These are phyloP conservation scores for Drosophila kohkoa DNA, from an alignment of 1,140 invertebrate species.

Conservation along the genomic window DNA sequence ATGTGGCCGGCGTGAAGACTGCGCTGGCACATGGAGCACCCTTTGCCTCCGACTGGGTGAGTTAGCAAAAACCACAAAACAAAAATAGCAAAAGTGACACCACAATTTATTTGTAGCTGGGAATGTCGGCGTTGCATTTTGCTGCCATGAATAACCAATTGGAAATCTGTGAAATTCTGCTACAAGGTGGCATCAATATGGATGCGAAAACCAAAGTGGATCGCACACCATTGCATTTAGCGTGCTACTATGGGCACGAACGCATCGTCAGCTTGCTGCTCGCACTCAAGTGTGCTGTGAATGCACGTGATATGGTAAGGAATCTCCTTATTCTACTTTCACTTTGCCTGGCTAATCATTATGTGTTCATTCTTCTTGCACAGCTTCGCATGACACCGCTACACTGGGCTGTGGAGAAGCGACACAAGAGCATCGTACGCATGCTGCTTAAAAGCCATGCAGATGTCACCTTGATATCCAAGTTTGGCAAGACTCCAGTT, in stretches of 20 bases:
- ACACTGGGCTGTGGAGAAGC: constrained; percentile 96
- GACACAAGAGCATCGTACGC: constrained; percentile 90
- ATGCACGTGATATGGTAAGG: constrained; percentile 93
- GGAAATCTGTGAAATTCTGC: constrained; percentile 92
- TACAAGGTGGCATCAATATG: constrained; percentile 93
- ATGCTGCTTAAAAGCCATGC: constrained; percentile 91
- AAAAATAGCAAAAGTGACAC: not conserved
- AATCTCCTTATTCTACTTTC: too few relatives aligned
- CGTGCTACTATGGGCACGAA: constrained; percentile 93
- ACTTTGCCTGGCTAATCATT: not conserved
- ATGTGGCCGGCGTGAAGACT: constrained; percentile 91
- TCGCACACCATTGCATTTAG: constrained; percentile 95
- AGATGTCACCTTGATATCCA: constrained; percentile 88
- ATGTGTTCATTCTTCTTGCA: constrained; percentile 19
- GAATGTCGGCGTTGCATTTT: constrained; percentile 95
- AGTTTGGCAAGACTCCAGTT: constrained; percentile 94
- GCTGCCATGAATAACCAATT: constrained; percentile 93
- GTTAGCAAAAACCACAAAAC: not conserved
- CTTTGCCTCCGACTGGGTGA: constrained; percentile 96
- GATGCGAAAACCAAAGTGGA: constrained; percentile 97
- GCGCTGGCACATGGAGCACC: constrained; percentile 95
- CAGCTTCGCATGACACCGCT: constrained; percentile 96
- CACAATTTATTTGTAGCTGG: constrained; percentile 87
- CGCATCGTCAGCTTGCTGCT: constrained; percentile 92
- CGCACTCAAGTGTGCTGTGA: constrained; percentile 91